Base-by-base conservation (phyloP, 1,140 invertebrate species). In the Drosophila sucinea region DNA sequence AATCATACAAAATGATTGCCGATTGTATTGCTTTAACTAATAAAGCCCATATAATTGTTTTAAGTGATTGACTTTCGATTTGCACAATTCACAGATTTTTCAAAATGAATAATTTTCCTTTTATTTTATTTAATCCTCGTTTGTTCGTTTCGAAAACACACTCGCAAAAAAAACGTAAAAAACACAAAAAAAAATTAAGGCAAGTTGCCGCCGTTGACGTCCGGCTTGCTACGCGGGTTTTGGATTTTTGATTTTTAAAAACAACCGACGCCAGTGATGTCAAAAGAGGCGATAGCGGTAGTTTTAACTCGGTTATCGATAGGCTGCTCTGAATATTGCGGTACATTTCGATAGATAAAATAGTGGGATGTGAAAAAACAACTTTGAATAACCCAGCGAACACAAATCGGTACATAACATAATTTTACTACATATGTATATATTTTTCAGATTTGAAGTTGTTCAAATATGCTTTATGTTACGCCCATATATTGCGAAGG, bases 161-260 rank as follows among this genome's bases (percentile, higher is more conserved):
- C 44, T 51, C 44, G 44, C 44, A 51, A 51, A 51, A 51, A 51
- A 27, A 51, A 51, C 44, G 44, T 25, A 51, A 51, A 51, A 51
- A 51, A 51, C 44, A 51, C 44, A 51, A 51, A 51, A 51, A 51
- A 51, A 27, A 51, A 51, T 51, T 10, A 51, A 51, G n/a, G 23
- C 44, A 25, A 51, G 27, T 51, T 51, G 44, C 44, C 44, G 44
- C 27, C 44, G 23, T 51, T 25, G 23, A 51, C 44, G 44, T 51
- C 44, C 44, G 44, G 23, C 23, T 51, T 51, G 25, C 44, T 51
- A 3, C 44, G 44, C 44, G 44, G 44, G 44, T 17, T 41, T 41
- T 41, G 40, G 40, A 17, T 41, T 41, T 41, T 41, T 41, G 11
- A 41, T 41, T n/a, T 41, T 41, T 41, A 41, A 41, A 41, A 41